Conservation (phyloP, 2,888 invertebrate genomes). For the Physocephala rufipes region DNA sequence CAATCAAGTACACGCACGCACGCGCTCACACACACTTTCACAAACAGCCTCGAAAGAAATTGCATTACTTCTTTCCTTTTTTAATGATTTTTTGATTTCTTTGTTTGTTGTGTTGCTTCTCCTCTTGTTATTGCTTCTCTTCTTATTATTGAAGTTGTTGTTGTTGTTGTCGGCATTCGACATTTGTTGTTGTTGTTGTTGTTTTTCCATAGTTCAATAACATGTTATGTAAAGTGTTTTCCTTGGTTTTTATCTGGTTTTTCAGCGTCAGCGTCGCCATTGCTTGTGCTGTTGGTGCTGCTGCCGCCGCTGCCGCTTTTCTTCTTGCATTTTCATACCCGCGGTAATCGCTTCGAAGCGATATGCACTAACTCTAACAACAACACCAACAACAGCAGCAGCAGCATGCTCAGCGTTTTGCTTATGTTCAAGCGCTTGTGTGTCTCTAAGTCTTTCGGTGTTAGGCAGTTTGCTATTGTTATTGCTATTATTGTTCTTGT, state of each 20-base stretch:
- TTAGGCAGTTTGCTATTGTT: slow-evolving; percentile 20
- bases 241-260: slow-evolving; percentile 46
- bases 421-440: too few relatives aligned
- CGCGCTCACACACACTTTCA: slow-evolving; percentile 12
- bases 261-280: too few relatives aligned
- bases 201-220: slow-evolving; percentile 61
- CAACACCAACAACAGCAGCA: slow-evolving; percentile 26
- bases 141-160: slow-evolving; percentile 35
- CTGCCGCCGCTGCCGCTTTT: slow-evolving; percentile 4
- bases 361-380: slow-evolving; percentile 10
- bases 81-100: slow-evolving; percentile 37
- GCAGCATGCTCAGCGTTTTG: background rate
- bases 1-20: background rate
- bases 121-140: slow-evolving; percentile 48
- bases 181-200: slow-evolving; percentile 42
- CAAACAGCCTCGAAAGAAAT: slow-evolving; percentile 16
- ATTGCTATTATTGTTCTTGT: slow-evolving; percentile 31
- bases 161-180: slow-evolving; percentile 43
- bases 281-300: too few relatives aligned
- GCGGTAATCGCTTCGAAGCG: slow-evolving; percentile 17
- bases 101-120: slow-evolving; percentile 36
- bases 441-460: slow-evolving; percentile 29
- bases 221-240: slow-evolving; percentile 64
- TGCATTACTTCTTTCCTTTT: slow-evolving; percentile 37
- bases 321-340: slow-evolving; percentile 29